These are phyloP conservation scores for Isaurus tuberculatus DNA, from an alignment of 92 coral and sea anemone species.

Conservation along the genomic window DNA sequence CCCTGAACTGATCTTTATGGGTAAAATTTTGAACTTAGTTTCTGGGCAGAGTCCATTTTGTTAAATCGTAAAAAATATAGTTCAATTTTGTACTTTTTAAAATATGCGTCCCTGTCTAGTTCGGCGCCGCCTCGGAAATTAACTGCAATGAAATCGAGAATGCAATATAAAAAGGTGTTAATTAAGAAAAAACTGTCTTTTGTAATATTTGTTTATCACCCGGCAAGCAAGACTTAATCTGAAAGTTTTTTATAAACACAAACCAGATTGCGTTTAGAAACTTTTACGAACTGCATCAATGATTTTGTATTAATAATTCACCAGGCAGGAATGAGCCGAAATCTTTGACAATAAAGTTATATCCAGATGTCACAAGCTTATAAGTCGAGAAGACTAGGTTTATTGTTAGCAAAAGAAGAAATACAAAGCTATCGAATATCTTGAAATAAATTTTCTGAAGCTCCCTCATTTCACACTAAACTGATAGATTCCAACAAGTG, in stretches of 20 bases:
- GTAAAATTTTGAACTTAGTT: not conserved
- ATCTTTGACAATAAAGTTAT: not conserved
- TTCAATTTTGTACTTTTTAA: not conserved
- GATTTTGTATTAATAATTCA: slow-evolving; percentile 34
- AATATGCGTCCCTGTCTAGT: slow-evolving; percentile 5
- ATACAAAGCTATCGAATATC: not conserved
- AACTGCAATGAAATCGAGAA: slow-evolving; percentile 33
- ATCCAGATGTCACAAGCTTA: slow-evolving; percentile 31
- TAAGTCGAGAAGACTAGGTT: not conserved
- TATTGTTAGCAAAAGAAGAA: not conserved
- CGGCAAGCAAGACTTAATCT: slow-evolving; percentile 16
- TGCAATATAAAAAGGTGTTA: slow-evolving; percentile 40
- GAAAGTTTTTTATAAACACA: slow-evolving; percentile 10
- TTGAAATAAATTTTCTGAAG: too few species aligned
- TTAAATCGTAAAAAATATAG: not conserved
- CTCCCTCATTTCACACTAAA: too few species aligned
- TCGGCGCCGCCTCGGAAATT: slow-evolving; percentile 45
- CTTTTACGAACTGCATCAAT: not conserved
- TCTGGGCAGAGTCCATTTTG: not conserved
- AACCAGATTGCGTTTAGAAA: not conserved
- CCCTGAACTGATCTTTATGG: not conserved
- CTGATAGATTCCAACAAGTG: too few species aligned
- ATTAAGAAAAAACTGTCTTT: slow-evolving; percentile 43
- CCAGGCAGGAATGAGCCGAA: slow-evolving; percentile 9
- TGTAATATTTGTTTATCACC: not conserved